Evolutionary conservation across 2,113 vertebrate species (phyloP).

Genomic region (Bubo bubo): DNA sequence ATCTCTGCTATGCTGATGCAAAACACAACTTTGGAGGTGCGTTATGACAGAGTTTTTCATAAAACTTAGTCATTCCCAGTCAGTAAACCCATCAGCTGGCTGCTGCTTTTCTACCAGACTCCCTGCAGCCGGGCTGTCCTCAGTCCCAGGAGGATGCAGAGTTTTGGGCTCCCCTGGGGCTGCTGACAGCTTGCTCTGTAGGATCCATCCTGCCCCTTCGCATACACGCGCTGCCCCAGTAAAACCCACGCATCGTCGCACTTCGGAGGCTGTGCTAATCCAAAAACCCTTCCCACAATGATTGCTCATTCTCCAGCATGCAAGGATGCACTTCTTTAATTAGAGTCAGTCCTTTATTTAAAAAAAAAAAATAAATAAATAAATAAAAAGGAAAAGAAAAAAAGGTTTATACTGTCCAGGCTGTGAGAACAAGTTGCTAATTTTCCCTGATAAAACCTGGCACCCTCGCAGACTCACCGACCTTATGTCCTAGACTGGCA

Average conservation of each 20-base stretch:
- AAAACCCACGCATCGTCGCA: background rate
- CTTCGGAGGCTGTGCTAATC: background rate
- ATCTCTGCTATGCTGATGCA: background rate
- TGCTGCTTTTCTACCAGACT: background rate
- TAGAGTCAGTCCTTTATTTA: background rate
- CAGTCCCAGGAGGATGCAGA: rapidly evolving
- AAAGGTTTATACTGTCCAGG: background rate
- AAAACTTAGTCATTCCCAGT: background rate
- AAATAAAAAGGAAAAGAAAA: no score
- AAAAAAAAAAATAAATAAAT: no score
- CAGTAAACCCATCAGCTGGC: background rate
- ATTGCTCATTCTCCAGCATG: background rate
- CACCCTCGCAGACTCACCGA: background rate
- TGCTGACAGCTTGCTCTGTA: background rate
- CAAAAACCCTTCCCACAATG: background rate
- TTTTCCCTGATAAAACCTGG: background rate
- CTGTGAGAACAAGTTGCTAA: background rate
- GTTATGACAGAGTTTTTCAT: background rate
- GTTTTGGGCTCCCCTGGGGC: background rate
- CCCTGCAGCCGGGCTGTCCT: background rate
- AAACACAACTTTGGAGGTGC: background rate
- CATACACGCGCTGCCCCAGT: rapidly evolving
- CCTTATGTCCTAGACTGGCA: background rate
- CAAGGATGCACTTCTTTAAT: background rate
- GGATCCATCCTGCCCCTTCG: background rate